A percentile compares a stretch with the other conserved stretches of the same genome.
phyloP scores from a whole-genome alignment of 2,888 invertebrate genomes.

The Cheilosia vernalis region DNA sequence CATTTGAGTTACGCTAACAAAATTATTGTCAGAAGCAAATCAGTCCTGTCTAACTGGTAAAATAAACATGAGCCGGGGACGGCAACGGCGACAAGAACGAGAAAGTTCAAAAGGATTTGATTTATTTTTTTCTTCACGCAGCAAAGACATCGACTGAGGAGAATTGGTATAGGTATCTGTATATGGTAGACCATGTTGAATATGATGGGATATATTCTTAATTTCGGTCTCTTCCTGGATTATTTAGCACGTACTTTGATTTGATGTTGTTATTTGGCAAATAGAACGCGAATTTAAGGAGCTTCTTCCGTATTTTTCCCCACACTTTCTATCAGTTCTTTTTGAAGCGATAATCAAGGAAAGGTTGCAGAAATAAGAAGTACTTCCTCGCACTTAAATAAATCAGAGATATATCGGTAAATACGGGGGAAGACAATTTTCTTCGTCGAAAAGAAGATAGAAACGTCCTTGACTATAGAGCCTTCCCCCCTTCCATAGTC shows the following conservation, averaged over 20 bases:
- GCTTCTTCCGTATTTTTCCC: constrained; percentile 36
- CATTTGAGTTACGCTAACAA: constrained; percentile 60
- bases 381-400: constrained; percentile 34
- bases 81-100: constrained; percentile 37
- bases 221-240: constrained; percentile 70
- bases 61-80: constrained; percentile 59
- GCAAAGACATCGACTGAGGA: constrained; percentile 19
- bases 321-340: not conserved
- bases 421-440: constrained; percentile 29
- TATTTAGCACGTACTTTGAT: constrained; percentile 75
- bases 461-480: constrained; percentile 30
- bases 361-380: constrained; percentile 45
- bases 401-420: constrained; percentile 63
- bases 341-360: constrained; percentile 54
- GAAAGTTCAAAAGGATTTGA: constrained; percentile 69
- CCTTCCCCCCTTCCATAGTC: constrained; percentile 1
- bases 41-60: constrained; percentile 73
- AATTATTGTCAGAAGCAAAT: constrained; percentile 74
- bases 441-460: constrained; percentile 6
- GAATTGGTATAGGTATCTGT: no score
- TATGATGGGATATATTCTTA: constrained; percentile 70
- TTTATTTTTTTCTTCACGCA: constrained; percentile 17
- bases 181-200: constrained; percentile 32
- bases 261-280: constrained; percentile 74
- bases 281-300: constrained; percentile 73